phyloP scores from a whole-genome alignment of 2,113 vertebrate genomes.

The Nothobranchius kuhntae region DNA sequence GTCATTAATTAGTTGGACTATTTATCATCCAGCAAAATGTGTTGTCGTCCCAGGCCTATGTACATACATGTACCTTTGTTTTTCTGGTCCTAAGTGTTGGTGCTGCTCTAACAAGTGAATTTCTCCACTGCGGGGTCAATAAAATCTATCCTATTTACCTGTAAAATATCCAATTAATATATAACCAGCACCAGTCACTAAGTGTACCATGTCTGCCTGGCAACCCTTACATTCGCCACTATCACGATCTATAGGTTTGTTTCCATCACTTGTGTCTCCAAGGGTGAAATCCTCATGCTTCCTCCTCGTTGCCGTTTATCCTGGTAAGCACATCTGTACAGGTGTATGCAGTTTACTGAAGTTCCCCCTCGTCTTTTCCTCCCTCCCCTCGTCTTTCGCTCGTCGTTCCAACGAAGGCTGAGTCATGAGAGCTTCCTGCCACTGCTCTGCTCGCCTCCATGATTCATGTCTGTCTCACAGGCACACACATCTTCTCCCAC shows the following conservation, averaged over 20 bases:
- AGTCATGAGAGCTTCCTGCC: constrained; percentile 70
- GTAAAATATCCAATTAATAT: no score
- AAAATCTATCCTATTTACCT: no score
- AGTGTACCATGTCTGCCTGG: no score
- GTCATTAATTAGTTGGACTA: no score
- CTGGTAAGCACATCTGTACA: constrained; percentile 17
- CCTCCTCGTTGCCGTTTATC: constrained; percentile 14
- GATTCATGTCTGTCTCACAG: constrained; percentile 62
- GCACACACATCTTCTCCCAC: constrained; percentile 39
- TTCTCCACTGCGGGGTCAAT: no score
- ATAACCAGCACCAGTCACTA: no score
- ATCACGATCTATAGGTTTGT: not conserved
- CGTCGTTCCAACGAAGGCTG: constrained; percentile 65
- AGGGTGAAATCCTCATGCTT: not conserved
- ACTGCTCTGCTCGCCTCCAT: constrained; percentile 63
- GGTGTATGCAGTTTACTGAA: constrained; percentile 23
- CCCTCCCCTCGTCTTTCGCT: constrained; percentile 32
- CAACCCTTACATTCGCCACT: not conserved
- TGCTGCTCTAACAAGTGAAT: no score
- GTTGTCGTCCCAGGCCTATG: no score
- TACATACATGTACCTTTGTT: no score
- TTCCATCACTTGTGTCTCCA: not conserved
- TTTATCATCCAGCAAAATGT: no score
- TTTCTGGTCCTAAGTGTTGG: no score
- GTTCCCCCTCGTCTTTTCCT: not conserved